These are phyloP conservation scores for Heloderma charlesbogerti DNA, from an alignment of 2,113 vertebrate genomes.

Conservation along the genomic window DNA sequence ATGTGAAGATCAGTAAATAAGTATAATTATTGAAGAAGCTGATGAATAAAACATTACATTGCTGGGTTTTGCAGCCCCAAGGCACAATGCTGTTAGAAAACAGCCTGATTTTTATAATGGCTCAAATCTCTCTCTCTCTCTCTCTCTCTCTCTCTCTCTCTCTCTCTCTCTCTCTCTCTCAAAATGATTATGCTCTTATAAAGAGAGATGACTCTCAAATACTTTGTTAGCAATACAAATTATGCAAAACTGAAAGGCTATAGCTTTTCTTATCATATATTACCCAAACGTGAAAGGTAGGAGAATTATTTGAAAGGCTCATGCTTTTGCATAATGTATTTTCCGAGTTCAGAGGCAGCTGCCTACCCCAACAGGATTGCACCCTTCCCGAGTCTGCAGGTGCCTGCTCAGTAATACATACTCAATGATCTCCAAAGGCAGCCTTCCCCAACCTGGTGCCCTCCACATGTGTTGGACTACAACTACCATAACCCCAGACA, in stretches of 20 bases:
- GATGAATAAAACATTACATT: slow-evolving; percentile 72
- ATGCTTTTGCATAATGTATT: slow-evolving; percentile 8
- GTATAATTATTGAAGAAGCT: slow-evolving; percentile 71
- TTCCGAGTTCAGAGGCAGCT: neutral
- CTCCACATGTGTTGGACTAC: too few relatives aligned
- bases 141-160: neutral
- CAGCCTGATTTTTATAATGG: slow-evolving; percentile 60
- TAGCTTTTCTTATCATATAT: slow-evolving; percentile 18
- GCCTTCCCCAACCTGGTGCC: too few relatives aligned
- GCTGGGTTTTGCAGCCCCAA: slow-evolving; percentile 33
- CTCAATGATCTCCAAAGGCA: neutral
- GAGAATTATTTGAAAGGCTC: slow-evolving; percentile 25
- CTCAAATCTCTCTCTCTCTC: slow-evolving; percentile 40
- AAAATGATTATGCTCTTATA: slow-evolving; percentile 42
- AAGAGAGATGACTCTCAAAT: slow-evolving; percentile 48
- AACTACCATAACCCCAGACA: too few relatives aligned
- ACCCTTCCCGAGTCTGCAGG: neutral
- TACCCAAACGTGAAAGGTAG: slow-evolving; percentile 34
- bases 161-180: slow-evolving; percentile 15
- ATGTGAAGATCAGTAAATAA: slow-evolving; percentile 69
- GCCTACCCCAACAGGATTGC: too few relatives aligned
- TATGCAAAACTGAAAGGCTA: slow-evolving; percentile 61
- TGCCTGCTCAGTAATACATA: neutral
- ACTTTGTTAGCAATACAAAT: slow-evolving; percentile 65
- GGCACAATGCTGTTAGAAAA: slow-evolving; percentile 58